These are phyloP conservation scores for Muntiacus muntjak DNA, from an alignment of 2,113 vertebrate species.

Conservation along the genomic window DNA sequence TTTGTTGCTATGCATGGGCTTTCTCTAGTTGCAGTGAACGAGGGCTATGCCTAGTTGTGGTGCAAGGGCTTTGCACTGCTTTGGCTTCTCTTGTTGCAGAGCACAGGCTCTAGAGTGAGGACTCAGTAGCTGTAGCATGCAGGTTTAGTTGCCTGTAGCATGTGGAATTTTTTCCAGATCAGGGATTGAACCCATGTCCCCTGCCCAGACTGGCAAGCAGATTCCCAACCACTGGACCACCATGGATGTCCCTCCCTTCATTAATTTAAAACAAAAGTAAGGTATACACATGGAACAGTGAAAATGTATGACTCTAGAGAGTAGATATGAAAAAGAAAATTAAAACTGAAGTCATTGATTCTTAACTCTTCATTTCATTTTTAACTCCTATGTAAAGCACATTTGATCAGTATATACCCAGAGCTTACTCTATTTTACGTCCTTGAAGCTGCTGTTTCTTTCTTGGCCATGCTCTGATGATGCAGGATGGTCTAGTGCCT, in stretches of 20 bases:
- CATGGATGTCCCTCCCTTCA: not conserved
- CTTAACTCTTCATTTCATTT: not conserved
- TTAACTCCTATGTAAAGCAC: not conserved
- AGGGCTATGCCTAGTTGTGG: not conserved
- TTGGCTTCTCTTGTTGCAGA: not conserved
- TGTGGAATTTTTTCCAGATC: not conserved
- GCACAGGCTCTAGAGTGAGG: not conserved
- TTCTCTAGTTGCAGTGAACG: not conserved
- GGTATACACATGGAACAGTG: not conserved
- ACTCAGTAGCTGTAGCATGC: not conserved
- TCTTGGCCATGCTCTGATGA: not conserved
- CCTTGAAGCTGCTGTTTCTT: not conserved
- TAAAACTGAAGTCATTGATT: not conserved
- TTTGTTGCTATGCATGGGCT: not conserved
- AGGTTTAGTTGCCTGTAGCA: not conserved
- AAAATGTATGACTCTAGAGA: not conserved
- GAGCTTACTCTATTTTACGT: not conserved
- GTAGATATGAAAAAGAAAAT: not conserved
- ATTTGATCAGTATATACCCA: not conserved
- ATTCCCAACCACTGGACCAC: not conserved
- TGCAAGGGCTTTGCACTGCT: not conserved
- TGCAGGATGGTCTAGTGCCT: not conserved
- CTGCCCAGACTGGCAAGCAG: accelerated
- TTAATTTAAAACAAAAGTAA: not conserved
- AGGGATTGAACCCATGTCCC: not conserved